Base-by-base conservation (phyloP, 1,140 invertebrate genomes). In the Anagrus nilaparvatae region DNA sequence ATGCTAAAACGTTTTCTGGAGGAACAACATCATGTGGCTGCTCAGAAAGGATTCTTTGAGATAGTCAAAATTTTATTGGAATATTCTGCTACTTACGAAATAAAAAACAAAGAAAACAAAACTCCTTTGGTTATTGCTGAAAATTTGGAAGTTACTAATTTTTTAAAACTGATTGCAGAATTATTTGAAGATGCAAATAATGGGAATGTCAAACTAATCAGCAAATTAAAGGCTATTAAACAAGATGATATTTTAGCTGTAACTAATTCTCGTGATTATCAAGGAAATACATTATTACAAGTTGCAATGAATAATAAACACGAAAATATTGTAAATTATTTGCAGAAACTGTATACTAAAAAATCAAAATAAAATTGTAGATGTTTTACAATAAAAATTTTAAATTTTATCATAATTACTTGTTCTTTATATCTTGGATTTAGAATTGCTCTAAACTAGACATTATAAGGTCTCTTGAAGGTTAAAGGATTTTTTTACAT, bases 71-170 rank as follows among this genome's bases (percentile, higher is more conserved):
- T 12, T 30, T 47, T 47, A 33, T 35, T 47, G 19, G 37, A 47
- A 43, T 24, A 47, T 33, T 40, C 40, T 18, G 45, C 40, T 32
- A 47, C 20, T 42, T 47, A 66, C 53, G 69, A 71, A n/a, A 58
- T 72, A 30, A 53, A 71, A 24, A 44, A 48, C 38, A 24, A 33
- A 35, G 34, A 48, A n/a, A 35, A 20, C 20, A 44, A 48, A 38
- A 40, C 12, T 24, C 46, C 42, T 13, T 5, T 43, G 10, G 34
- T 44, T 14, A n/a, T 43, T 30, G 31, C 41, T 24, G 4, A 40
- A 20, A n/a, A 48, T 14, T 20, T 23, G 10, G 27, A 48, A 10
- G 30, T 44, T 39, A 29, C 25, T 21, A 44, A 44, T 27, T 13
- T 48, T 3, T 24, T 48, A 14, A 44, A 48, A 33, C 34, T 48